Conservation (phyloP, 37 sponge, comb jelly and placozoan genomes). For the Ianthella basta region DNA sequence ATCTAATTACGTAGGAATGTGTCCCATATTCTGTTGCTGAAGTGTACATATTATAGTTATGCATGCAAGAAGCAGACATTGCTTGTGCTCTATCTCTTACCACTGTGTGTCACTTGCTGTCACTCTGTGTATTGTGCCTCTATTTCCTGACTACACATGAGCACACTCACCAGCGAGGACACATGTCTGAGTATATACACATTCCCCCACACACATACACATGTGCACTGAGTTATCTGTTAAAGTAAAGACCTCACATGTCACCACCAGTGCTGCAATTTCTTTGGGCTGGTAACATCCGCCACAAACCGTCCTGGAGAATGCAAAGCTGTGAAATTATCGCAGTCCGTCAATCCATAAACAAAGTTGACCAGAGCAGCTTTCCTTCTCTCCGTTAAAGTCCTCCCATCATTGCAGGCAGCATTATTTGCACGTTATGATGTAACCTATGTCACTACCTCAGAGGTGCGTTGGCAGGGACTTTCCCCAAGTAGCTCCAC, state of each 20-base stretch:
- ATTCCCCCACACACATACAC: background rate
- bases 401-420: background rate
- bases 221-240: background rate
- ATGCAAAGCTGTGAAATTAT: background rate
- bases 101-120: too few species aligned
- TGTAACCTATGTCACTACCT: too few species aligned
- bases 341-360: background rate
- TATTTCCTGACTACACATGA: background rate
- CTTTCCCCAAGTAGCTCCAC: background rate
- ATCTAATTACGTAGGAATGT: too few species aligned
- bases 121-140: too few species aligned
- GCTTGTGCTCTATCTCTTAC: background rate
- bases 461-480: background rate
- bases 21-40: too few species aligned
- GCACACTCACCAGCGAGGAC: background rate
- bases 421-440: background rate
- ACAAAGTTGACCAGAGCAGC: background rate
- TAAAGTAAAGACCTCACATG: background rate
- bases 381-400: background rate
- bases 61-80: background rate
- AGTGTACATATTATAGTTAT: too few species aligned
- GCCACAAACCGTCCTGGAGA: background rate
- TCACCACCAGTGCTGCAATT: constrained; percentile 19
- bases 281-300: constrained; percentile 32
- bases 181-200: background rate